Evolutionary conservation across 2,888 invertebrate species (phyloP).

Genomic region (Volucella inanis): DNA sequence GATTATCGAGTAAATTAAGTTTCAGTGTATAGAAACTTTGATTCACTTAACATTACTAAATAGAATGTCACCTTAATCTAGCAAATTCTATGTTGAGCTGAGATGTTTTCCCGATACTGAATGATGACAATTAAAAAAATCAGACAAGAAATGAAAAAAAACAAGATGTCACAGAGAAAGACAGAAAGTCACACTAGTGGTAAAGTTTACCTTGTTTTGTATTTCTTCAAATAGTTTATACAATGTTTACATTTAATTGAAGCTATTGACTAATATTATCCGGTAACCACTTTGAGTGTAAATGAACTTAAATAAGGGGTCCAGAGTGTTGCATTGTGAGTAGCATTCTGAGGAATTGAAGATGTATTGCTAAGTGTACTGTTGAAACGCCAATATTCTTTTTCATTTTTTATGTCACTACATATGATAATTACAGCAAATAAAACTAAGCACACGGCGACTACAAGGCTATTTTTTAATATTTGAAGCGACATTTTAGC

Average conservation of each 20-base stretch:
- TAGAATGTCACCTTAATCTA: no score
- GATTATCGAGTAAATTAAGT: no score
- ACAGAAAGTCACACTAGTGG: no score
- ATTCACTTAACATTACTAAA: no score
- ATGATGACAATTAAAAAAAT: no score
- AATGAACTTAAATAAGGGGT: not conserved
- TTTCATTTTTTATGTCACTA: not conserved
- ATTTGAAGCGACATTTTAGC: constrained; percentile 8
- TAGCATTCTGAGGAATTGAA: not conserved
- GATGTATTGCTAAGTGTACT: no score
- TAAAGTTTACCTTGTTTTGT: no score
- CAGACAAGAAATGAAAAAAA: no score
- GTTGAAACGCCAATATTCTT: not conserved
- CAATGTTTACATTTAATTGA: not conserved
- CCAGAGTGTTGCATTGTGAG: not conserved
- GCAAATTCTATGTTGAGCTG: no score
- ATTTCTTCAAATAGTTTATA: not conserved
- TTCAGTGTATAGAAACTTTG: no score
- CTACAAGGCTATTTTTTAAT: not conserved
- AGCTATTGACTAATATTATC: not conserved
- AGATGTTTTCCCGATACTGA: no score
- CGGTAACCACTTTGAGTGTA: constrained; percentile 21
- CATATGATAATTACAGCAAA: not conserved
- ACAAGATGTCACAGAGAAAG: no score
- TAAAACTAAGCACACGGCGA: not conserved